phyloP scores from a whole-genome alignment of 2,113 vertebrate species.

The Mobula birostris region DNA sequence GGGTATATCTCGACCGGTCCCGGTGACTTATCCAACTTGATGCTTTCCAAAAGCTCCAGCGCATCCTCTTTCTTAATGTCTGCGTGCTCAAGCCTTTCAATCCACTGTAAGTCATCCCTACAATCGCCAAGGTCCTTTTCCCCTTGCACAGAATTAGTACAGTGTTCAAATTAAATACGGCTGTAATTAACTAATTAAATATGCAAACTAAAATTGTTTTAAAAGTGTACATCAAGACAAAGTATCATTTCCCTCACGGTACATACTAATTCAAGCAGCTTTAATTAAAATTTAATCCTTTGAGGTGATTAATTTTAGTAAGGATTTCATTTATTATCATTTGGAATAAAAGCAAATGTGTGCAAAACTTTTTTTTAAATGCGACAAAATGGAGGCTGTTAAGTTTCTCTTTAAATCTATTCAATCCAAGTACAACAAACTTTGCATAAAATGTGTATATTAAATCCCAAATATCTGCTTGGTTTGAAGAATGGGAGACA shows the following conservation, averaged over 20 bases:
- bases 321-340: not conserved
- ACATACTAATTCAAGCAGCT: not conserved
- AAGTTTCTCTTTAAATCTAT: not conserved
- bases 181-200: not conserved
- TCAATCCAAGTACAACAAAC: not conserved
- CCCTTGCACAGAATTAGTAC: not conserved
- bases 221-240: not conserved
- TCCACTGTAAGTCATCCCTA: too few species aligned
- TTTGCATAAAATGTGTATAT: not conserved
- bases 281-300: not conserved
- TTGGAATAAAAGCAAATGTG: not conserved
- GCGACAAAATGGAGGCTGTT: not conserved
- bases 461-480: not conserved
- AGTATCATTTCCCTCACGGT: not conserved
- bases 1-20: too few species aligned
- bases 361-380: not conserved
- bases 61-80: too few species aligned
- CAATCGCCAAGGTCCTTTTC: too few species aligned
- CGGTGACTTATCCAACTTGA: too few species aligned
- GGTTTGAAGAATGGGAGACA: not conserved
- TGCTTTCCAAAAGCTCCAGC: too few species aligned
- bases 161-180: not conserved
- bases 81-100: too few species aligned
- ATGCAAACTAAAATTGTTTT: not conserved
- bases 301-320: not conserved